phyloP scores from a whole-genome alignment of 2,888 invertebrate species.

The Melikaiella ostensackeni region DNA sequence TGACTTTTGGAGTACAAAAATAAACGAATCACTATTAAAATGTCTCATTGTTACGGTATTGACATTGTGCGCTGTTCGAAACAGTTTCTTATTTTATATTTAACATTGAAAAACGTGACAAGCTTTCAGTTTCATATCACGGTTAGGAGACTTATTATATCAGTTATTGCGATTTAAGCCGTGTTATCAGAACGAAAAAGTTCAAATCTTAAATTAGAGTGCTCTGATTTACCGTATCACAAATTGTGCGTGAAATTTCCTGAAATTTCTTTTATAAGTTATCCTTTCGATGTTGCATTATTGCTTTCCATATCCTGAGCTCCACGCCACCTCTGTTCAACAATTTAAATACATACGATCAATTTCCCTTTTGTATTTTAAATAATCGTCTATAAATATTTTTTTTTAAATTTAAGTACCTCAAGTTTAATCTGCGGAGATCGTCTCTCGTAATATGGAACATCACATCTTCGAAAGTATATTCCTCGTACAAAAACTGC shows the following conservation, averaged over 20 bases:
- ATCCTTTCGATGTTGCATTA: conserved; percentile 81
- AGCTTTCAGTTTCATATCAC: conserved; percentile 19
- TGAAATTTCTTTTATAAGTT: conserved; percentile 49
- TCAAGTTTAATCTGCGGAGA: conserved; percentile 86
- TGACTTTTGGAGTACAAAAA: conserved; percentile 34
- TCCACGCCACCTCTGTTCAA: conserved; percentile 87
- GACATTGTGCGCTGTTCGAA: conserved; percentile 30
- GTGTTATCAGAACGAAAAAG: neutral
- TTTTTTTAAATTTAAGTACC: conserved; percentile 78
- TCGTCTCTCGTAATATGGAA: conserved; percentile 90
- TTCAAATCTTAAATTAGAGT: neutral
- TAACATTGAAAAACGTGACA: conserved; percentile 29
- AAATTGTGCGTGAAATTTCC: neutral
- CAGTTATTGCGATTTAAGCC: conserved; percentile 48
- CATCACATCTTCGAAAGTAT: conserved; percentile 88
- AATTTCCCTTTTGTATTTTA: conserved; percentile 19
- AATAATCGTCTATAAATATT: neutral
- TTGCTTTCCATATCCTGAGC: conserved; percentile 90
- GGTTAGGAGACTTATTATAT: neutral
- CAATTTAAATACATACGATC: conserved; percentile 28
- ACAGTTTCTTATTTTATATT: conserved; percentile 36
- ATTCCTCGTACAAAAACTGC: conserved; percentile 85
- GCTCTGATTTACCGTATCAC: conserved; percentile 3
- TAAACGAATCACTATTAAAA: conserved; percentile 19
- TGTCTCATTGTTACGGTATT: too few relatives aligned